Conservation (phyloP, 2,888 invertebrate genomes). For the Cremastinae sp. region DNA sequence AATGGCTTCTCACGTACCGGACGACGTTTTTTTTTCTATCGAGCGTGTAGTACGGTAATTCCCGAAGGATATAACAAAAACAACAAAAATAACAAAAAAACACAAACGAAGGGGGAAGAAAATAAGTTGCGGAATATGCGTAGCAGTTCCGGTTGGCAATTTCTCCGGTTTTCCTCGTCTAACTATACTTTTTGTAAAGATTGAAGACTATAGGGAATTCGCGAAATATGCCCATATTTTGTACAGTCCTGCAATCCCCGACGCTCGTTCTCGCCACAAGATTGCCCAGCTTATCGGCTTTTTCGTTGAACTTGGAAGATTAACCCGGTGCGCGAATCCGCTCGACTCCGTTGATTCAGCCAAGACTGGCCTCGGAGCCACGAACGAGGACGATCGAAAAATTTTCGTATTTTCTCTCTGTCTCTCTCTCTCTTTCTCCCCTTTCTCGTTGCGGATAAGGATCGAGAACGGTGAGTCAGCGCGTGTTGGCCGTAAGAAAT, state of each 20-base stretch:
- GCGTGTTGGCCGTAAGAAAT: slow-evolving; percentile 35
- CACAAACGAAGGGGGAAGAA: not conserved
- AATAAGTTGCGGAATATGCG: not conserved
- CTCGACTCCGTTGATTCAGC: not conserved
- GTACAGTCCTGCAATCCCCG: slow-evolving; percentile 36
- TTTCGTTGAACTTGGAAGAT: slow-evolving; percentile 20
- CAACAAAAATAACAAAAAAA: slow-evolving; percentile 8
- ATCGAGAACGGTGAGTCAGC: not conserved
- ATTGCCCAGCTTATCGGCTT: slow-evolving; percentile 51
- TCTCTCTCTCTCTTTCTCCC: not conserved
- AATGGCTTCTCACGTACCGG: slow-evolving; percentile 37
- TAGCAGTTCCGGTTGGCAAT: too few relatives aligned
- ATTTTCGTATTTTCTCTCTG: not conserved
- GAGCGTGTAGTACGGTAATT: not conserved
- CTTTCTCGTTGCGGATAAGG: not conserved
- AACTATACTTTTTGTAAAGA: slow-evolving; percentile 73
- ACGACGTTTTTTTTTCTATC: not conserved
- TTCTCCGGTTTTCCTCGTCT: slow-evolving; percentile 34
- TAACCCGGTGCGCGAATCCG: not conserved
- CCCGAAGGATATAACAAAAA: not conserved
- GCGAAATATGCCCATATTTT: slow-evolving; percentile 73
- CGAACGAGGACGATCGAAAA: not conserved
- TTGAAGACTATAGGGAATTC: slow-evolving; percentile 74
- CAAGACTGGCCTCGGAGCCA: not conserved
- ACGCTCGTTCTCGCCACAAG: slow-evolving; percentile 31